These are phyloP conservation scores for Trichomalopsis sarcophagae DNA, from an alignment of 1,140 invertebrate species.

Conservation along the genomic window DNA sequence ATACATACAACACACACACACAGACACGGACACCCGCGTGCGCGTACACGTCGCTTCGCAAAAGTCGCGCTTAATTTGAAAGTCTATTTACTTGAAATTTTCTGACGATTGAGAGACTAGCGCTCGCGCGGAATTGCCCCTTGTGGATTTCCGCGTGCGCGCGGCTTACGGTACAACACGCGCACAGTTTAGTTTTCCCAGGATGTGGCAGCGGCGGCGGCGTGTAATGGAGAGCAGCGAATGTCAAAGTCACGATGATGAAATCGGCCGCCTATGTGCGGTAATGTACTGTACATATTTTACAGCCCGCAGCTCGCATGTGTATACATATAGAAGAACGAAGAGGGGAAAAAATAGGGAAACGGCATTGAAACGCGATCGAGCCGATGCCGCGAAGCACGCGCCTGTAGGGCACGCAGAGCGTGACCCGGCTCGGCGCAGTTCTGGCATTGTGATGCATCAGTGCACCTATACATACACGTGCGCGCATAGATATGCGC, in stretches of 20 bases:
- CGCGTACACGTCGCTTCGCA: neutral
- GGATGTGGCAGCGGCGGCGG: no score
- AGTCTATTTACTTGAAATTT: neutral
- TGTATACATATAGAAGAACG: no score
- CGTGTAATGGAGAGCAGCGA: no score
- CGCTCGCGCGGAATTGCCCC: neutral
- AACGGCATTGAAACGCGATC: neutral
- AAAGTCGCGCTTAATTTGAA: neutral
- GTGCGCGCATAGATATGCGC: neutral
- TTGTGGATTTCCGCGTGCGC: neutral
- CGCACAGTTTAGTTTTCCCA: no score
- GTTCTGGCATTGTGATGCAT: neutral
- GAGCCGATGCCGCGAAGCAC: neutral
- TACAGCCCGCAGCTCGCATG: no score
- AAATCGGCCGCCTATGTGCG: neutral
- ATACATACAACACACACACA: neutral
- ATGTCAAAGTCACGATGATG: constrained; percentile 16
- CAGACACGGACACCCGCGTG: no score
- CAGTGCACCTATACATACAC: constrained; percentile 9
- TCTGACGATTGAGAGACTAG: neutral
- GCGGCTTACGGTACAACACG: neutral
- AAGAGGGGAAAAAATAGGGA: neutral
- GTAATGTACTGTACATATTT: no score
- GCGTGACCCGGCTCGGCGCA: constrained; percentile 43
- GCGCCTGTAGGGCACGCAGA: constrained; percentile 52